These are phyloP conservation scores for Diadumene lineata DNA, from an alignment of 92 coral and sea anemone species.

Conservation along the genomic window DNA sequence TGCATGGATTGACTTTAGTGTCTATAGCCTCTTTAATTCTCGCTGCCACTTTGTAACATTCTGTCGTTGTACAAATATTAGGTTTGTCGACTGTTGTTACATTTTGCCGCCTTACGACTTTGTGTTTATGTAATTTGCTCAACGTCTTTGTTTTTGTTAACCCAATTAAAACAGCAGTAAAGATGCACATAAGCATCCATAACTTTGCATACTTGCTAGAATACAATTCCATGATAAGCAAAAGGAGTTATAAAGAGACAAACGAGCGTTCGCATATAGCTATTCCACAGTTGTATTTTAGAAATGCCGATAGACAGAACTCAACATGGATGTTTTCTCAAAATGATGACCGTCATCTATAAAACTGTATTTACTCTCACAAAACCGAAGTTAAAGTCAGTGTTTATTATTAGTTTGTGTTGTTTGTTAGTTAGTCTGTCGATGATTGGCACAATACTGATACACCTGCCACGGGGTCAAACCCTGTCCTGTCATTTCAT, in stretches of 20 bases:
- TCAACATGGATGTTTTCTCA: neutral
- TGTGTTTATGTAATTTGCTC: neutral
- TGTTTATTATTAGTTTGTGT: slow-evolving; percentile 26
- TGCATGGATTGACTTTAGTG: slow-evolving; percentile 70
- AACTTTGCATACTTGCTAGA: neutral
- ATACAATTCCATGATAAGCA: neutral
- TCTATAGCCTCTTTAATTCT: slow-evolving; percentile 66
- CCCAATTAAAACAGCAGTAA: slow-evolving; percentile 2
- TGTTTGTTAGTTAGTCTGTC: neutral
- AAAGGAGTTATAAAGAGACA: neutral
- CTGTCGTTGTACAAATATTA: slow-evolving; percentile 56
- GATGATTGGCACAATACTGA: slow-evolving; percentile 17
- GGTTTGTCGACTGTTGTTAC: neutral
- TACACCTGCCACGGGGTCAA: slow-evolving; percentile 32
- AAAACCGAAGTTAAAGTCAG: slow-evolving; percentile 21
- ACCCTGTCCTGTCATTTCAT: slow-evolving; percentile 6
- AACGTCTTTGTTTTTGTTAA: neutral
- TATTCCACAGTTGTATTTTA: neutral
- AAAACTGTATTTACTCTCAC: slow-evolving; percentile 18
- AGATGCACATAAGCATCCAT: neutral
- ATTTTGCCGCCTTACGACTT: neutral
- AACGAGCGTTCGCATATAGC: neutral
- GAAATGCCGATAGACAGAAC: too few species aligned
- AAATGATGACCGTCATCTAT: slow-evolving; percentile 14
- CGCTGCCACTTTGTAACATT: slow-evolving; percentile 75